A percentile compares a stretch with the other conserved stretches of the same genome.
phyloP scores from a whole-genome alignment of 2,888 invertebrate genomes.

The Achlya flavicornis region DNA sequence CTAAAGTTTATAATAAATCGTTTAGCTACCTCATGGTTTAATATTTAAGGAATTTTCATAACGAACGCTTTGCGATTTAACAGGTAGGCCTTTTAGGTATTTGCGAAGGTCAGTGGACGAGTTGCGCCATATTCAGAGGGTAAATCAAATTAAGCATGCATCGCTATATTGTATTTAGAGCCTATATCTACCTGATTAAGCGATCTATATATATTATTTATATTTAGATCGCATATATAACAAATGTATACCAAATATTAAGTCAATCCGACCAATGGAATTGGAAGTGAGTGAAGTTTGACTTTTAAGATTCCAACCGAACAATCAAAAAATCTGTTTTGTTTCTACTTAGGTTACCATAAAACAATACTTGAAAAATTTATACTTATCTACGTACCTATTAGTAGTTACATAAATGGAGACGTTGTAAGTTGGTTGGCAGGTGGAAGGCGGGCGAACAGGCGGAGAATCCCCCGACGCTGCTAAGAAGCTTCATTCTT shows the following conservation, averaged over 20 bases:
- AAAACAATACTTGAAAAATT: too few relatives aligned
- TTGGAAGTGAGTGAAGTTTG: too few relatives aligned
- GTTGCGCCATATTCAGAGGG: slow-evolving; percentile 36
- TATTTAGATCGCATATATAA: too few relatives aligned
- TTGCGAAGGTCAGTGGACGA: slow-evolving; percentile 45
- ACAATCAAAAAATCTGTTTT: too few relatives aligned
- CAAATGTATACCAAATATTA: too few relatives aligned
- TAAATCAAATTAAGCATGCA: slow-evolving; percentile 23
- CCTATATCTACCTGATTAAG: too few relatives aligned
- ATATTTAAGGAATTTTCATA: slow-evolving; percentile 65
- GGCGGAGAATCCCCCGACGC: slow-evolving; percentile 33
- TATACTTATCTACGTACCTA: too few relatives aligned
- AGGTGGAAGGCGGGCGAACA: slow-evolving; percentile 37
- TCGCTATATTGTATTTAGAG: background rate
- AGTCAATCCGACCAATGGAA: too few relatives aligned
- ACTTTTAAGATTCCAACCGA: too few relatives aligned
- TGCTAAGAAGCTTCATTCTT: slow-evolving; percentile 77
- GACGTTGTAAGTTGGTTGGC: slow-evolving; percentile 38
- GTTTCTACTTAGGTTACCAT: too few relatives aligned
- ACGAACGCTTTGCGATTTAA: slow-evolving; percentile 59
- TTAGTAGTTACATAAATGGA: slow-evolving; percentile 28
- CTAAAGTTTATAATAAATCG: slow-evolving; percentile 60
- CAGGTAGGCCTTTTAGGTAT: slow-evolving; percentile 47
- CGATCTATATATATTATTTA: too few relatives aligned
- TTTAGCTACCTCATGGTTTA: slow-evolving; percentile 50